Conservation (phyloP, 2,888 invertebrate genomes). For the Euclidia mi region DNA sequence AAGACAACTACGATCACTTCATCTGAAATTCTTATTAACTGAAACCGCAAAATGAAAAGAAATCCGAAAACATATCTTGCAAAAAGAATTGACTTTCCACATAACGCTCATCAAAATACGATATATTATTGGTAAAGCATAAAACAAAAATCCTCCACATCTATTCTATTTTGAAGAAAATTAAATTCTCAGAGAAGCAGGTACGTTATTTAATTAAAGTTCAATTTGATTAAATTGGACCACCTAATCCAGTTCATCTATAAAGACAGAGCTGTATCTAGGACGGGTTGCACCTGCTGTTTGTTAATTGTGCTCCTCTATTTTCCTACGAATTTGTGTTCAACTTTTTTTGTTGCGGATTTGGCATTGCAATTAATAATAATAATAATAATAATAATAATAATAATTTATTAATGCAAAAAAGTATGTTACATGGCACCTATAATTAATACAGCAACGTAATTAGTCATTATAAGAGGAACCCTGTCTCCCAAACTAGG, state of each 20-base stretch:
- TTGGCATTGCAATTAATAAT: background rate
- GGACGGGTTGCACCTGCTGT: conserved; percentile 25
- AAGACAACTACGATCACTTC: too few relatives aligned
- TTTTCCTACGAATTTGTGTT: background rate
- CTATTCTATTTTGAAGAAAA: conserved; percentile 58
- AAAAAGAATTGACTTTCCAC: too few relatives aligned
- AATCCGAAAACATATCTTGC: too few relatives aligned
- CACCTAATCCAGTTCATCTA: conserved; percentile 73
- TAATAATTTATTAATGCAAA: too few relatives aligned
- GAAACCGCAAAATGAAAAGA: too few relatives aligned
- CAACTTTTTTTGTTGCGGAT: background rate
- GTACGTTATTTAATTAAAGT: conserved; percentile 83
- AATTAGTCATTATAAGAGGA: too few relatives aligned
- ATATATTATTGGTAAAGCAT: conserved; percentile 26
- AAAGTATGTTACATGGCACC: too few relatives aligned
- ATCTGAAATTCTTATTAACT: too few relatives aligned
- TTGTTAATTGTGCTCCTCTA: background rate
- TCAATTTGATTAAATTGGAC: conserved; percentile 79
- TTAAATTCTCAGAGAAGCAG: conserved; percentile 57
- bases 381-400: too few relatives aligned
- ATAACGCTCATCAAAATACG: conserved; percentile 6
- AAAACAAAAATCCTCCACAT: conserved; percentile 56
- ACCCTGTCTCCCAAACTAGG: too few relatives aligned
- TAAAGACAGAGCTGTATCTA: conserved; percentile 55
- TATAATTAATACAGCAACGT: too few relatives aligned